Evolutionary conservation across 2,797 vertebrate genomes (phyloP).

Genomic region (Thunnus albacares): DNA sequence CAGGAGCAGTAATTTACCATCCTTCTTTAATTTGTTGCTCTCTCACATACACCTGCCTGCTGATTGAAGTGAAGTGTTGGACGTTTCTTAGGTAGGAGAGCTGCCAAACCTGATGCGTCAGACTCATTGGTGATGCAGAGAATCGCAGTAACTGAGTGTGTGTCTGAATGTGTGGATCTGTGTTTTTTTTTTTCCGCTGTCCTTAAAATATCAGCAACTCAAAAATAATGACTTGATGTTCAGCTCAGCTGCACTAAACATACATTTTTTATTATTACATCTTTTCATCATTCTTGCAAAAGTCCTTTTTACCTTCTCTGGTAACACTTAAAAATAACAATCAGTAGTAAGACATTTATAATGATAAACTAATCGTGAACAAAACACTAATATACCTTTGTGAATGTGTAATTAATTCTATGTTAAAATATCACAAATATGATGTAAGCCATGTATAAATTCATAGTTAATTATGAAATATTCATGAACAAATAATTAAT

Average conservation of each 20-base stretch:
- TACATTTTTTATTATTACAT: background rate
- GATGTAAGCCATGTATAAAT: too few species aligned
- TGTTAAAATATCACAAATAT: too few species aligned
- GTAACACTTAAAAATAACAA: too few species aligned
- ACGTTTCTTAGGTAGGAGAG: conserved; percentile 1
- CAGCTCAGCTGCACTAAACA: background rate
- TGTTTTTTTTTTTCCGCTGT: background rate
- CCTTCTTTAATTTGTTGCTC: conserved; percentile 39
- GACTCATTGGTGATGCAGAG: conserved; percentile 8
- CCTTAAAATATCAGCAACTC: conserved; percentile 5
- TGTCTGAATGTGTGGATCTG: background rate
- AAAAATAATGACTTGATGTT: background rate
- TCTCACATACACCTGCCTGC: conserved; percentile 24
- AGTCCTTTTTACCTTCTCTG: too few species aligned
- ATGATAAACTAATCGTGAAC: too few species aligned
- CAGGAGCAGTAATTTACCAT: conserved; percentile 31
- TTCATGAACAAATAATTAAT: too few species aligned
- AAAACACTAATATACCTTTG: too few species aligned
- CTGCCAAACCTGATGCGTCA: conserved; percentile 11
- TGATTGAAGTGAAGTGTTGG: conserved; percentile 30
- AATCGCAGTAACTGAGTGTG: background rate
- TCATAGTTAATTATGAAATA: too few species aligned
- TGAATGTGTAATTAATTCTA: too few species aligned
- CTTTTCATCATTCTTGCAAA: background rate
- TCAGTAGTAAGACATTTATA: too few species aligned